Evolutionary conservation across 2,113 vertebrate genomes (phyloP).

Genomic region (Pelobates fuscus): DNA sequence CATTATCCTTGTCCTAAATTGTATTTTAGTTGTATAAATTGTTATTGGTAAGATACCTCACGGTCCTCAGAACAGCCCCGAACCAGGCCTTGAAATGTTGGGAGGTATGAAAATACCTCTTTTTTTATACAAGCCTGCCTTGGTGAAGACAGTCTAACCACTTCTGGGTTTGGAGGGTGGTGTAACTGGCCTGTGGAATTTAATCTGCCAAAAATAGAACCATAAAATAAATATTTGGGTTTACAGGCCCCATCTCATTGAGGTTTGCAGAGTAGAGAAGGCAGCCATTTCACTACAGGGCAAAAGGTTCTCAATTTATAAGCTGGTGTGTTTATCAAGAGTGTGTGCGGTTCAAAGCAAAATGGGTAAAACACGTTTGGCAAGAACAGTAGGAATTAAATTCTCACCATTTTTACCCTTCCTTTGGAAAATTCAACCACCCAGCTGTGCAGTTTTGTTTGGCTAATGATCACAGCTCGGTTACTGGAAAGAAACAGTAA

Average conservation of each 20-base stretch:
- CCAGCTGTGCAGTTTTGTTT: slow-evolving; percentile 9
- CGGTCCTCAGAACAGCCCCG: too few relatives aligned
- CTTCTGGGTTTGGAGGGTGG: too few relatives aligned
- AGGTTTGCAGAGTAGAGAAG: not conserved
- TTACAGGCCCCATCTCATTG: not conserved
- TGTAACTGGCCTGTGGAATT: too few relatives aligned
- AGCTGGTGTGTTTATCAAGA: not conserved
- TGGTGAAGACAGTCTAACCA: too few relatives aligned
- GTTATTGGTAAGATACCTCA: too few relatives aligned
- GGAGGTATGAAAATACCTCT: too few relatives aligned
- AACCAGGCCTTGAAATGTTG: too few relatives aligned
- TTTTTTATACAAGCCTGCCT: too few relatives aligned
- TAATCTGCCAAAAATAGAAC: not conserved
- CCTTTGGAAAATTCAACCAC: slow-evolving; percentile 12
- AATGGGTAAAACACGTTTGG: not conserved
- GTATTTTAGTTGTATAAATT: too few relatives aligned
- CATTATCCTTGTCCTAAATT: too few relatives aligned
- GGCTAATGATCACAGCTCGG: not conserved
- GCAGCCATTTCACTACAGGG: not conserved
- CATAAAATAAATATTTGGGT: not conserved
- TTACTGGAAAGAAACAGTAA: slow-evolving; percentile 1
- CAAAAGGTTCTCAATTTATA: not conserved
- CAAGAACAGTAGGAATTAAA: slow-evolving; percentile 17
- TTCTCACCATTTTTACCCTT: slow-evolving; percentile 5
- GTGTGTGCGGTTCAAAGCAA: not conserved